These are phyloP conservation scores for Lordiphosa mommai DNA, from an alignment of 1,140 invertebrate species.

Conservation along the genomic window DNA sequence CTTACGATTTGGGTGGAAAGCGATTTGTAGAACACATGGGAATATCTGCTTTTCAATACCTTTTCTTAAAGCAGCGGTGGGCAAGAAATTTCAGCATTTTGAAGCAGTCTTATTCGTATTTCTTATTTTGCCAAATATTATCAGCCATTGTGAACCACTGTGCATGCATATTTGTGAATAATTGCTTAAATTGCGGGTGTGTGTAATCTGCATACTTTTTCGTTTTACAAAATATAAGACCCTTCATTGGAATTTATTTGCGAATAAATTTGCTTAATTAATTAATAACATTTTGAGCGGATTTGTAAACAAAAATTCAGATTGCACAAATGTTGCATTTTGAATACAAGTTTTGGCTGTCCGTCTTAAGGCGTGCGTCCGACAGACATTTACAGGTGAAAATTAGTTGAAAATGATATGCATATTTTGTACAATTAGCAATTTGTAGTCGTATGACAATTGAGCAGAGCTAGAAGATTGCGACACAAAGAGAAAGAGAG, in stretches of 20 bases:
- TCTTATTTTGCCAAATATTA: too few species aligned
- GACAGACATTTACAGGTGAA: conserved; percentile 7
- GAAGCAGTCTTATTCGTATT: too few species aligned
- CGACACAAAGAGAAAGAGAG: conserved; percentile 1
- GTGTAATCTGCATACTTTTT: conserved; percentile 6
- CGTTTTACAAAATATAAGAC: not conserved
- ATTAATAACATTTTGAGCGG: conserved; percentile 12
- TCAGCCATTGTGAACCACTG: too few species aligned
- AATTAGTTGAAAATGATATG: conserved; percentile 3
- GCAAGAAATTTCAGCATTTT: too few species aligned
- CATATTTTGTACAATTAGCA: conserved; percentile 27
- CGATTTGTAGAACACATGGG: too few species aligned
- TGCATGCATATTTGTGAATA: too few species aligned
- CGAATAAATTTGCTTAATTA: not conserved
- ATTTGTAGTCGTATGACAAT: conserved; percentile 26
- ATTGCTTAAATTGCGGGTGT: too few species aligned
- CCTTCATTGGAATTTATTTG: too few species aligned
- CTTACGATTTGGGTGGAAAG: too few species aligned
- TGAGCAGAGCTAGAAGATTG: conserved; percentile 1
- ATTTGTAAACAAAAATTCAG: not conserved
- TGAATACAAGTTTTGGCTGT: conserved; percentile 4
- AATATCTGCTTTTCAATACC: too few species aligned
- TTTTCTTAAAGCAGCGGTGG: too few species aligned
- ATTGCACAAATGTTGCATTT: conserved; percentile 16
- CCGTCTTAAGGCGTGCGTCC: conserved; percentile 3